These are phyloP conservation scores for Andrena fulva DNA, from an alignment of 2,888 invertebrate genomes.

Conservation along the genomic window DNA sequence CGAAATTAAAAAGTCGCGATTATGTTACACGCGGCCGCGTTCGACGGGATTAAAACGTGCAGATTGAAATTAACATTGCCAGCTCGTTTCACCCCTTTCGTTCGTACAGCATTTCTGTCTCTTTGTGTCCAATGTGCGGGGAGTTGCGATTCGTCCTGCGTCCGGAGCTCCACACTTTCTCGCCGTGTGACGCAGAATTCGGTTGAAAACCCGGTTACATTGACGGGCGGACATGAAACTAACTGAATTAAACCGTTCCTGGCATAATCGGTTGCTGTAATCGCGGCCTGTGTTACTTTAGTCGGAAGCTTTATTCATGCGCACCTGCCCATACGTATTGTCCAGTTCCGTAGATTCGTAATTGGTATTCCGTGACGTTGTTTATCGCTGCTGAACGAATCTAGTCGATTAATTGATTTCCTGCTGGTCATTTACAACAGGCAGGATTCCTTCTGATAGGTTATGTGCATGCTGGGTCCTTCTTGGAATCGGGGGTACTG, in stretches of 20 bases:
- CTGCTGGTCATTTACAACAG: neutral
- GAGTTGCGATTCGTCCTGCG: neutral
- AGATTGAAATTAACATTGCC: constrained; percentile 51
- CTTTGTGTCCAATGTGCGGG: neutral
- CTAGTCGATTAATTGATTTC: constrained; percentile 13
- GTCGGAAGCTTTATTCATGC: constrained; percentile 40
- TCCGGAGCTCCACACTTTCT: neutral
- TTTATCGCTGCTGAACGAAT: constrained; percentile 27
- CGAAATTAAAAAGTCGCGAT: constrained; percentile 44
- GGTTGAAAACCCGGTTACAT: neutral
- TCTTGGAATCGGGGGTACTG: neutral
- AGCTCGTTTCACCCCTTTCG: constrained; percentile 10
- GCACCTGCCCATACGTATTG: neutral
- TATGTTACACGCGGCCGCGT: constrained; percentile 1
- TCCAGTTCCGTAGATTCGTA: constrained; percentile 8
- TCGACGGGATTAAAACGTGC: constrained; percentile 16
- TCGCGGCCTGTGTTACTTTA: constrained; percentile 50
- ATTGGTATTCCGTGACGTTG: constrained; percentile 5
- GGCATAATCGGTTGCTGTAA: constrained; percentile 7
- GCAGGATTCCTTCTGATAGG: neutral
- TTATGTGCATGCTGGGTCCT: neutral
- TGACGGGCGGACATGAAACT: neutral
- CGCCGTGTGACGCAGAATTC: neutral
- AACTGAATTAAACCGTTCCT: constrained; percentile 15
- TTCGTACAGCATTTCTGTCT: neutral